These are phyloP conservation scores for Megaceryle alcyon DNA, from an alignment of 2,797 vertebrate species.

Conservation along the genomic window DNA sequence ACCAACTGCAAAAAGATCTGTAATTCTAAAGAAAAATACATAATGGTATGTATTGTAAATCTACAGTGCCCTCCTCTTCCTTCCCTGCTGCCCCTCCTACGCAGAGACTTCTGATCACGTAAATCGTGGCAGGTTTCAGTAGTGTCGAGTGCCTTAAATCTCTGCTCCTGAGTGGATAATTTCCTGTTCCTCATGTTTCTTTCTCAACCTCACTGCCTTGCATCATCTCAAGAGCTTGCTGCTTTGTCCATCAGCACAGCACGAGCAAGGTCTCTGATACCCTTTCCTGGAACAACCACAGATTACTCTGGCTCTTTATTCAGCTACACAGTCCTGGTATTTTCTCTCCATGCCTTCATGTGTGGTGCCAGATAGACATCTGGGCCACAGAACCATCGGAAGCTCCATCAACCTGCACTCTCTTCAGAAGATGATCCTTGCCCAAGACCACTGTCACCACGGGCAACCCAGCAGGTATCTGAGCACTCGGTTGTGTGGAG, in stretches of 20 bases:
- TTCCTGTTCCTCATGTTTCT: neutral
- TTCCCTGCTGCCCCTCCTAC: neutral
- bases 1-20: neutral
- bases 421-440: neutral
- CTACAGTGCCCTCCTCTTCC: neutral
- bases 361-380: neutral
- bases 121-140: neutral
- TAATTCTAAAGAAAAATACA: neutral
- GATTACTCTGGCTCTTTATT: neutral
- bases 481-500: neutral
- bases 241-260: neutral
- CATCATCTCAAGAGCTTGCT: neutral
- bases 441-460: no score
- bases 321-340: neutral
- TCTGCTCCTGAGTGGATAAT: neutral
- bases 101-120: neutral
- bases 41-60: neutral
- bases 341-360: neutral
- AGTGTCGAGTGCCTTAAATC: neutral
- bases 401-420: neutral
- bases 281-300: neutral
- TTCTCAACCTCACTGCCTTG: neutral
- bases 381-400: neutral
- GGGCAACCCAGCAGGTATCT: fast-evolving
- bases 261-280: fast-evolving